Conservation (phyloP, 2,113 vertebrate genomes). For the Chunga burmeisteri region DNA sequence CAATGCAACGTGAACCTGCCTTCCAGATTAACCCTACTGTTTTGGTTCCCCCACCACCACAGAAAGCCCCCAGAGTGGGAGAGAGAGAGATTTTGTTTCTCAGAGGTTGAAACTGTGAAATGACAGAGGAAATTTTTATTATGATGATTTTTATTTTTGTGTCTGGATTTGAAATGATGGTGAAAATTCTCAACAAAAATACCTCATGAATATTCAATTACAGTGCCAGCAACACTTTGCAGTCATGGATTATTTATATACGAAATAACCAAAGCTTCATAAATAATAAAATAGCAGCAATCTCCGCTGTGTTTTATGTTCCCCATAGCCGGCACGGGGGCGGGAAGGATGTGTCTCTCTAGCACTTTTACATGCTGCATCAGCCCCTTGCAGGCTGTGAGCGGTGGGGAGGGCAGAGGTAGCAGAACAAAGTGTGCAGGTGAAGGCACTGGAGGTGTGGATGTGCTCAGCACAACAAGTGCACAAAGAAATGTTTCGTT, state of each 20-base stretch:
- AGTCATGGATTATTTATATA: slow-evolving; percentile 79
- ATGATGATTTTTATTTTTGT: slow-evolving; percentile 33
- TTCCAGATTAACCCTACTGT: neutral
- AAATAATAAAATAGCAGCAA: slow-evolving; percentile 71
- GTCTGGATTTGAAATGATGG: slow-evolving; percentile 9
- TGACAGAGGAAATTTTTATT: slow-evolving; percentile 54
- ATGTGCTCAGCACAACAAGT: neutral
- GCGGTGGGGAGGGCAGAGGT: neutral
- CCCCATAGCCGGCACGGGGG: neutral
- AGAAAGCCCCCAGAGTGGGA: neutral
- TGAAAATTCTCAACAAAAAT: slow-evolving; percentile 40
- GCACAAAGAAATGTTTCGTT: neutral
- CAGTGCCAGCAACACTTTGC: slow-evolving; percentile 61
- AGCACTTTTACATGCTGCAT: neutral
- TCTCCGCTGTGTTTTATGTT: slow-evolving; percentile 21
- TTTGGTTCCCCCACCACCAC: neutral
- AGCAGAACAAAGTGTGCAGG: neutral
- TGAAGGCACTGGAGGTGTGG: neutral
- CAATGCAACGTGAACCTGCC: neutral
- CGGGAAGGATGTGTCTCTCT: neutral
- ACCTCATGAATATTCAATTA: slow-evolving; percentile 77
- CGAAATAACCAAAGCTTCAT: slow-evolving; percentile 75
- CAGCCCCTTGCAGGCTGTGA: neutral
- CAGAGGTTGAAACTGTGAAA: neutral
- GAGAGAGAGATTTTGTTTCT: neutral